Conservation (phyloP, 35 echinoderm and acorn worm genomes). For the Holothuria glaberrima region DNA sequence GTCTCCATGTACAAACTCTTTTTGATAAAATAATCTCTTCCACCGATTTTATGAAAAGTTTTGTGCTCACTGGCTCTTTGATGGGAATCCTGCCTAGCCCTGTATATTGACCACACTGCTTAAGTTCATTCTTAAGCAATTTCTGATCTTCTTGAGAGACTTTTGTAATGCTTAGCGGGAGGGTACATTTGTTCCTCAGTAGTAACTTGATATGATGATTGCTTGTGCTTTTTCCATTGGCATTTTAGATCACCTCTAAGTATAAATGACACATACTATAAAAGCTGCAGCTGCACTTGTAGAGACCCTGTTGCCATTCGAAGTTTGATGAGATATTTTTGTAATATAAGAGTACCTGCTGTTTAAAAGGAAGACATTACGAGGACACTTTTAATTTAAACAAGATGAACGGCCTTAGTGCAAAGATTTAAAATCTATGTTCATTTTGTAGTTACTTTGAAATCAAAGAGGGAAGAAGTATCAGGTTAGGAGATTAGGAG, state of each 20-base stretch:
- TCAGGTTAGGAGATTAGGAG: not conserved
- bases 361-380: too few relatives aligned
- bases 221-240: too few relatives aligned
- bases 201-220: not conserved
- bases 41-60: too few relatives aligned
- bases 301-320: not conserved
- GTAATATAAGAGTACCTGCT: not conserved
- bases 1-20: not conserved
- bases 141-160: too few relatives aligned
- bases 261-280: not conserved
- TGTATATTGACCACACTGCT: not conserved
- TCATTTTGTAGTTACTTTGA: too few relatives aligned
- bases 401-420: too few relatives aligned
- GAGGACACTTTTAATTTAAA: too few relatives aligned
- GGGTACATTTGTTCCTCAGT: not conserved
- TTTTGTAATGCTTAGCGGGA: not conserved
- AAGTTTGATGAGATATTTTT: not conserved
- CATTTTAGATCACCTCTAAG: not conserved
- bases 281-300: not conserved
- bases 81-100: not conserved
- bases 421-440: too few relatives aligned
- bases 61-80: too few relatives aligned
- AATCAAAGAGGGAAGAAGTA: not conserved
- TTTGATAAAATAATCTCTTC: not conserved
- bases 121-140: constrained; percentile 7